Evolutionary conservation across 2,797 vertebrate species (phyloP), one percentile per base, ranked within the genome.

Genomic region (Microctenopoma steveboyesi): DNA sequence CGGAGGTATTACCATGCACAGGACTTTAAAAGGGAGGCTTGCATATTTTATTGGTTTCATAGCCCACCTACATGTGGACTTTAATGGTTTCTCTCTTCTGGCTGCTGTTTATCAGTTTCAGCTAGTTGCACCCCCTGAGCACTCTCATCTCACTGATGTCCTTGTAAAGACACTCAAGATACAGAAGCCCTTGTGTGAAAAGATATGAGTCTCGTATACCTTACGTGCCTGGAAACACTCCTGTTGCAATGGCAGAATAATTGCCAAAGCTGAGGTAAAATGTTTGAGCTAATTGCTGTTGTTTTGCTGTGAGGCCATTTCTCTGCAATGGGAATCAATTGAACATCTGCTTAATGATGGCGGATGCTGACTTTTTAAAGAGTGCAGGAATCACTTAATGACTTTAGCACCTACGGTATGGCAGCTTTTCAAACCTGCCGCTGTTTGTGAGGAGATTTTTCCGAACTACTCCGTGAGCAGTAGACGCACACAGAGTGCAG

Each of bases 291-390:
- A 86, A 79, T 77, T 75, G 67, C 47, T 52, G 9, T 55, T 66
- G 52, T 79, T 83, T 76, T 61, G 73, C 80, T 45, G 64, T 71
- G 69, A 78, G 60, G 5, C 58, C 50, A 78, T 46, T 72, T 61
- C 37, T 74, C 64, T 82, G 57, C 75, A 72, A 81, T 59, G 49
- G 70, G 65, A 81, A 77, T 74, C 61, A 62, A 51, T 51, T 47
- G 52, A 87, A 64, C 82, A 81, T 83, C 77, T 81, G 81, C 60
- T 82, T 75, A 76, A 82, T 72, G 76, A 66, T 25, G 10, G 39
- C 64, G 56, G 76, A 63, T 53, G 77, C 81, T 81, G 83, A 84
- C 67, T 50, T 76, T 58, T 56, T 16, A 68, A 52, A 58, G 42
- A 55, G 33, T 43, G 49, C 62, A 28, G 55, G 46, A 46, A 72